Conservation (phyloP, 2,888 invertebrate genomes). For the Apotomis turbidana region DNA sequence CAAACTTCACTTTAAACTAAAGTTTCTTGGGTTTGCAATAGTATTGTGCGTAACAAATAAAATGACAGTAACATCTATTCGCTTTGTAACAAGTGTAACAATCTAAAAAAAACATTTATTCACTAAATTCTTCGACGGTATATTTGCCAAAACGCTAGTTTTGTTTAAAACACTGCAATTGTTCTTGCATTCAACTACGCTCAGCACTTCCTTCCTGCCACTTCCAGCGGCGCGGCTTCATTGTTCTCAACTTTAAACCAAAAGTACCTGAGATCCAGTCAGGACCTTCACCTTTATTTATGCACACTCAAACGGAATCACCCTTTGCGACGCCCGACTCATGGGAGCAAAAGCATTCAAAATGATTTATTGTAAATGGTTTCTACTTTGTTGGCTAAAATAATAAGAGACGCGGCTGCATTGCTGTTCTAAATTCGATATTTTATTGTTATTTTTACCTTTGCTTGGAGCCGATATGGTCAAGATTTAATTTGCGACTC, state of each 20-base stretch:
- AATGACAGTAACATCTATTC: too few species aligned
- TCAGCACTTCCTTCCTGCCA: conserved; percentile 28
- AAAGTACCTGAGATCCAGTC: conserved; percentile 77
- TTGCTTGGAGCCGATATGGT: conserved; percentile 65
- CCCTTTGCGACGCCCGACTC: conserved; percentile 81
- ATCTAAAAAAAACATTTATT: too few species aligned
- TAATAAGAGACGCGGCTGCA: conserved; percentile 76
- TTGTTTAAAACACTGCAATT: background rate
- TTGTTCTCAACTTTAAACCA: conserved; percentile 54
- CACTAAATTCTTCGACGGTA: background rate
- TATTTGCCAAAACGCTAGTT: background rate
- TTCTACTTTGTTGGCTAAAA: conserved; percentile 84
- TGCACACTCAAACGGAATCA: conserved; percentile 82
- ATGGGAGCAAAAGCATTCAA: conserved; percentile 82
- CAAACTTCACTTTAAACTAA: too few species aligned
- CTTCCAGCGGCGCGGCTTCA: conserved; percentile 50
- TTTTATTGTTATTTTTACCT: conserved; percentile 75
- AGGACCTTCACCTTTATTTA: conserved; percentile 82
- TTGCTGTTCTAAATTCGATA: conserved; percentile 78
- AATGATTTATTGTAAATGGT: conserved; percentile 84
- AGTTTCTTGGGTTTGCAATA: too few species aligned
- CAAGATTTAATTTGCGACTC: conserved; percentile 71
- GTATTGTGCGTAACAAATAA: too few species aligned
- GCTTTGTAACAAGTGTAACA: too few species aligned
- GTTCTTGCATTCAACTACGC: conserved; percentile 1